phyloP scores from a whole-genome alignment of 30 jellyfish, hydroid and myxozoan genomes.

The Clytia hemisphaerica region DNA sequence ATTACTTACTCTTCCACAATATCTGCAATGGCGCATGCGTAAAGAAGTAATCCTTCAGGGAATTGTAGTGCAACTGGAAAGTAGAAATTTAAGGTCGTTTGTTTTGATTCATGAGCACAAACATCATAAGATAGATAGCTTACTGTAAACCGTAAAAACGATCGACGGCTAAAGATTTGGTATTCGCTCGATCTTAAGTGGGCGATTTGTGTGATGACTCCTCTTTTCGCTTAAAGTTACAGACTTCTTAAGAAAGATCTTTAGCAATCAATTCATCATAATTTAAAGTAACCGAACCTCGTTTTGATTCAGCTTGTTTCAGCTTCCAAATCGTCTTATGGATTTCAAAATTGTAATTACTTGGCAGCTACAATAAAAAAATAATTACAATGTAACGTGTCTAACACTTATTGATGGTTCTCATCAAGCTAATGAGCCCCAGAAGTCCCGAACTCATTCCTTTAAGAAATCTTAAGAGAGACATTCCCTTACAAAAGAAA shows the following conservation, averaged over 20 bases:
- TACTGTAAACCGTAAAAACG: too few relatives aligned
- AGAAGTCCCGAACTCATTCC: not conserved
- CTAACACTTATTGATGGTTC: too few relatives aligned
- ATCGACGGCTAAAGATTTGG: too few relatives aligned
- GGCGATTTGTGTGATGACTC: too few relatives aligned
- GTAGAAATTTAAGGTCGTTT: too few relatives aligned
- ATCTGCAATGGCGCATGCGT: slow-evolving; percentile 93
- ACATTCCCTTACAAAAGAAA: too few relatives aligned
- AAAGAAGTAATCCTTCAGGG: slow-evolving; percentile 97
- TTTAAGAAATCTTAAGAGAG: too few relatives aligned
- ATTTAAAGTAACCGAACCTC: slow-evolving; percentile 23
- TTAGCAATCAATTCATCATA: not conserved
- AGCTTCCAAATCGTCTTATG: slow-evolving; percentile 93
- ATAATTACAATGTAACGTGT: too few relatives aligned
- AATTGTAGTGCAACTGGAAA: slow-evolving; percentile 86
- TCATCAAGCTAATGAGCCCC: not conserved
- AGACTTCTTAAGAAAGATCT: not conserved
- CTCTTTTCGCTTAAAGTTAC: too few relatives aligned
- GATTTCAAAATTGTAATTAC: slow-evolving; percentile 80
- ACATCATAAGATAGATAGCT: too few relatives aligned
- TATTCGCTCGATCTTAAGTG: too few relatives aligned
- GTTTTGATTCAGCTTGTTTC: slow-evolving; percentile 64
- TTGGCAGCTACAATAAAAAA: slow-evolving; percentile 64
- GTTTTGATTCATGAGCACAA: too few relatives aligned
- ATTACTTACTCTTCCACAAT: slow-evolving; percentile 76